Evolutionary conservation across 2,888 invertebrate genomes (phyloP).

Genomic region (Pristionchus entomophagus): DNA sequence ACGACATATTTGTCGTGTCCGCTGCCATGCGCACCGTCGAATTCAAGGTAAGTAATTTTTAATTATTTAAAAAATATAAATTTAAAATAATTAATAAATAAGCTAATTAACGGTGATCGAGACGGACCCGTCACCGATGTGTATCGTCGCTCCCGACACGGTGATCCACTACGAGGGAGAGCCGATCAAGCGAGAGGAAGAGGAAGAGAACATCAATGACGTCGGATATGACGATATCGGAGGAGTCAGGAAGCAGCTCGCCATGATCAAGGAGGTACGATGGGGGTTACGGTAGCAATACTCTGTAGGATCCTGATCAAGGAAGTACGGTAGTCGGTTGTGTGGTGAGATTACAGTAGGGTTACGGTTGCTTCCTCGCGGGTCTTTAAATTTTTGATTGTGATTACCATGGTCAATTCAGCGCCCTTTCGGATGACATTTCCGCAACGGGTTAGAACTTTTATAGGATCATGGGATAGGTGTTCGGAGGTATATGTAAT

Average conservation of each 20-base stretch:
- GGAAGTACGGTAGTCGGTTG: no score
- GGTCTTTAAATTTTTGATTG: background rate
- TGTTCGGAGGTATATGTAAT: no score
- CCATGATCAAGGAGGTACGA: constrained; percentile 92
- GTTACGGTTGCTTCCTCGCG: no score
- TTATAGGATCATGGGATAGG: no score
- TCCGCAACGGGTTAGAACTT: no score
- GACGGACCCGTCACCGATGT: constrained; percentile 97
- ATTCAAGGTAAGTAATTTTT: no score
- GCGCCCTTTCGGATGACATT: no score
- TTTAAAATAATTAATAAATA: no score
- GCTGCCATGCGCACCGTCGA: constrained; percentile 99
- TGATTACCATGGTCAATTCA: background rate
- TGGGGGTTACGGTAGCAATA: background rate
- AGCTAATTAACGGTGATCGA: no score
- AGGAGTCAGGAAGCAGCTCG: constrained; percentile 97
- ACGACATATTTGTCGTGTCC: constrained; percentile 94
- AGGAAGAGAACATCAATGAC: constrained; percentile 96
- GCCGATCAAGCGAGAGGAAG: constrained; percentile 98
- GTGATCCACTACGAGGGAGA: constrained; percentile 99
- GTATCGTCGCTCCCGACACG: constrained; percentile 98
- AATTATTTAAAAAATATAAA: no score
- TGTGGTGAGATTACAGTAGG: no score
- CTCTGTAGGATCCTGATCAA: no score
- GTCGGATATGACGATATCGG: constrained; percentile 99